Conservation (phyloP, 2,888 invertebrate genomes). For the Pyrrhosoma nymphula region DNA sequence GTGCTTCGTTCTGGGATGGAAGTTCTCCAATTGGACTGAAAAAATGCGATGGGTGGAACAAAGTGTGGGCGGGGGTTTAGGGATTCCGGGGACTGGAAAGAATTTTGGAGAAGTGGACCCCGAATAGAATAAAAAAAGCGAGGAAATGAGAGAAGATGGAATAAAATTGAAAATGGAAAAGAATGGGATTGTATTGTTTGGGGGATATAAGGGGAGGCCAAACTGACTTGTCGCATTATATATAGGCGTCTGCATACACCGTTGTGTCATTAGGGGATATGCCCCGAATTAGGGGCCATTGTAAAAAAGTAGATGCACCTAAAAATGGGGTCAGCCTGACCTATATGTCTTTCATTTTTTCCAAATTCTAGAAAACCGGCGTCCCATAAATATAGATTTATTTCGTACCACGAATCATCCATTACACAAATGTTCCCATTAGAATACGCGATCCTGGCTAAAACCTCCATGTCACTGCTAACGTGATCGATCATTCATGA, state of each 20-base stretch:
- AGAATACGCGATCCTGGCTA: not conserved
- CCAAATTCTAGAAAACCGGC: not conserved
- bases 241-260: not conserved
- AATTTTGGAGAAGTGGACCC: not conserved
- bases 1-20: not conserved
- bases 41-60: not conserved
- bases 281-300: conserved; percentile 11
- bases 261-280: not conserved
- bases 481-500: not conserved
- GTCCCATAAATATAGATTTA: not conserved
- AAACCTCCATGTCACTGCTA: not conserved
- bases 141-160: not conserved
- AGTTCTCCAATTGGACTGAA: not conserved
- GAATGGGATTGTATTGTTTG: conserved; percentile 17
- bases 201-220: not conserved
- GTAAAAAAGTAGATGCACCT: not conserved
- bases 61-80: not conserved
- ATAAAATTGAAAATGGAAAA: not conserved
- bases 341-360: not conserved
- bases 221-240: not conserved
- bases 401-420: not conserved
- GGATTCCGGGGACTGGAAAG: not conserved
- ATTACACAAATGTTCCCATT: not conserved
- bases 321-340: not conserved
- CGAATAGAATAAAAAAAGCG: not conserved